Evolutionary conservation across 2,797 vertebrate genomes (phyloP).

Genomic region (Oreonectes daqikongensis): DNA sequence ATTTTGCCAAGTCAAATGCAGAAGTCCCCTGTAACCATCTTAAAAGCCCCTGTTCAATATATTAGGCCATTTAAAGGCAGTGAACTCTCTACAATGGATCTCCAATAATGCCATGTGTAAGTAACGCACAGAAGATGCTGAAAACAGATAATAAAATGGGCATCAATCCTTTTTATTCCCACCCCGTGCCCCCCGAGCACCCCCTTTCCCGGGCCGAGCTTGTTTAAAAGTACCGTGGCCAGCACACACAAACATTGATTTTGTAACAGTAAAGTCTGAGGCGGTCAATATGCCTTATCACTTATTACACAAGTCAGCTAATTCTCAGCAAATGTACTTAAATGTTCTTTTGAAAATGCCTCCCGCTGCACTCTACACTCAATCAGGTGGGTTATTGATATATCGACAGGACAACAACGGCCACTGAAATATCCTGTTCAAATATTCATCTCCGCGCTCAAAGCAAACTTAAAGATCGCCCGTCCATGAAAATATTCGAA

Average conservation of each 20-base stretch:
- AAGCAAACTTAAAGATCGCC: slow-evolving; percentile 70
- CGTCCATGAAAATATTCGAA: slow-evolving; percentile 62
- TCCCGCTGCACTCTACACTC: slow-evolving; percentile 77
- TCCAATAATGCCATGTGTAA: slow-evolving; percentile 82
- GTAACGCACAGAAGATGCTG: slow-evolving; percentile 78
- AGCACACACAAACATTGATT: slow-evolving; percentile 78
- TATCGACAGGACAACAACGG: slow-evolving; percentile 81
- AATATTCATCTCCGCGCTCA: slow-evolving; percentile 80
- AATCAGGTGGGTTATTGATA: slow-evolving; percentile 80
- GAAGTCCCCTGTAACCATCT: slow-evolving; percentile 80
- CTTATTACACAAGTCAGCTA: slow-evolving; percentile 83
- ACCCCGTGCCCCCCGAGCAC: slow-evolving; percentile 73
- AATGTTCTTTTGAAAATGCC: slow-evolving; percentile 80
- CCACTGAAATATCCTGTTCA: slow-evolving; percentile 81
- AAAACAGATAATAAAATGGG: slow-evolving; percentile 82
- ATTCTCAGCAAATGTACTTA: slow-evolving; percentile 83
- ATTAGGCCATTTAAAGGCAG: slow-evolving; percentile 81
- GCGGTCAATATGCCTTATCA: slow-evolving; percentile 78
- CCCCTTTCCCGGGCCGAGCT: slow-evolving; percentile 72
- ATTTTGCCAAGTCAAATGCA: slow-evolving; percentile 75
- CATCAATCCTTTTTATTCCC: slow-evolving; percentile 83
- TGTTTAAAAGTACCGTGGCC: slow-evolving; percentile 79
- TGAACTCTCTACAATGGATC: slow-evolving; percentile 82
- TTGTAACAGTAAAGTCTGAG: slow-evolving; percentile 78
- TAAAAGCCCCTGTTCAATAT: slow-evolving; percentile 81